Evolutionary conservation across 2,797 vertebrate species (phyloP).

Genomic region (Thunnus albacares): DNA sequence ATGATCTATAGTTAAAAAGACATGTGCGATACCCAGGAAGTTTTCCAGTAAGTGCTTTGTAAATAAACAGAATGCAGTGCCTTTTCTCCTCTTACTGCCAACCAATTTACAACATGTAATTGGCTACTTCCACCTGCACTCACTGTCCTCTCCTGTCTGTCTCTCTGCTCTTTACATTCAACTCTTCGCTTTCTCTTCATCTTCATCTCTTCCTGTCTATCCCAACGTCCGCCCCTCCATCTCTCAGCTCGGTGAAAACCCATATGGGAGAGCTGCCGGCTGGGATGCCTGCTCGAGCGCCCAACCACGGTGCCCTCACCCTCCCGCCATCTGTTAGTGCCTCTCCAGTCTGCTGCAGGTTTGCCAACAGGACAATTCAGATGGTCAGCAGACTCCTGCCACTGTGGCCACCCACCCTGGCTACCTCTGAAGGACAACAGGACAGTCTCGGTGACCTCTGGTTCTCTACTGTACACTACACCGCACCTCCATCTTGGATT

Average conservation of each 20-base stretch:
- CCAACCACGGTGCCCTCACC: conserved; percentile 86
- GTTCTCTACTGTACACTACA: conserved; percentile 42
- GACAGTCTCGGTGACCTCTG: conserved; percentile 81
- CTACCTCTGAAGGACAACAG: conserved; percentile 84
- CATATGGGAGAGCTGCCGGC: conserved; percentile 88
- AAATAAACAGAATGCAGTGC: no score
- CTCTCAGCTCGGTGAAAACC: conserved; percentile 72
- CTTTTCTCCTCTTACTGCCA: no score
- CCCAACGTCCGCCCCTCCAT: conserved; percentile 34
- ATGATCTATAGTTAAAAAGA: no score
- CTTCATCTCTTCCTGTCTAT: conserved; percentile 16
- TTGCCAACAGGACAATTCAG: conserved; percentile 85
- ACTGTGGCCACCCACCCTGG: conserved; percentile 75
- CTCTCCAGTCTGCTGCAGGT: conserved; percentile 80
- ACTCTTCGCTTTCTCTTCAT: not conserved
- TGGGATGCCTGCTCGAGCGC: conserved; percentile 84
- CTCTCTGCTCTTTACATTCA: conserved; percentile 8
- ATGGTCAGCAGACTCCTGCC: conserved; percentile 86
- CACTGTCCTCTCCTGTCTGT: not conserved
- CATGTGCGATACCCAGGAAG: no score
- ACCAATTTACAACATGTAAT: not conserved
- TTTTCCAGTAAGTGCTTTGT: no score
- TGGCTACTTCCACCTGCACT: not conserved
- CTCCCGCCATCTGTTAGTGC: conserved; percentile 87
- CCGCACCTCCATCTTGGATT: conserved; percentile 36